Conservation (phyloP, 2,113 vertebrate species). For the Alaudala cheleensis region DNA sequence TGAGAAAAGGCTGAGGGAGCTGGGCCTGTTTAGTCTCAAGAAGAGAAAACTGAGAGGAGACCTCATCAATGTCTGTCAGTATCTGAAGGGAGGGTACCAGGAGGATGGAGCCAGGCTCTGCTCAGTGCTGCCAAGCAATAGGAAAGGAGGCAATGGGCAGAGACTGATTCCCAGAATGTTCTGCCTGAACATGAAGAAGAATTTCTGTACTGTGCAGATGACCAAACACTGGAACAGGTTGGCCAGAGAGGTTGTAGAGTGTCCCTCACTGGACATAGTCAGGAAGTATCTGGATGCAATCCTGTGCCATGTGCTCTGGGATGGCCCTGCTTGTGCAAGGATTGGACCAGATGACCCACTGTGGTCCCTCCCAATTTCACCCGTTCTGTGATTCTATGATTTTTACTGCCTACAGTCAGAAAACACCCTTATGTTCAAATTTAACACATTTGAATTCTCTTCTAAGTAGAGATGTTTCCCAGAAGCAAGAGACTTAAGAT, state of each 20-base stretch:
- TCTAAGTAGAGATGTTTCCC: background rate
- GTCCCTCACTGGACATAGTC: background rate
- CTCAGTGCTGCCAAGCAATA: background rate
- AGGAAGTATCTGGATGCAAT: background rate
- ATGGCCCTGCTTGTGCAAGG: background rate
- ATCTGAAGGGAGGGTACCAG: background rate
- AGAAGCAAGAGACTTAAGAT: background rate
- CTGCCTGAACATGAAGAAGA: background rate
- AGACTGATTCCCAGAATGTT: background rate
- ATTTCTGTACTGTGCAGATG: background rate
- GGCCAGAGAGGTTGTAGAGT: background rate
- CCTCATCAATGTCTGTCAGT: background rate
- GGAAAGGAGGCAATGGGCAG: background rate
- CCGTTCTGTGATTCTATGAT: background rate
- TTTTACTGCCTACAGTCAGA: background rate
- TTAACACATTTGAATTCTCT: background rate
- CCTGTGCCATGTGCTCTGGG: background rate
- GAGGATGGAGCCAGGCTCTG: background rate
- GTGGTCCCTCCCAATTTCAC: background rate
- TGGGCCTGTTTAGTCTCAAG: accelerated
- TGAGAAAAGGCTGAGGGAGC: background rate
- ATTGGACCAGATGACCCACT: background rate
- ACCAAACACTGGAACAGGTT: background rate
- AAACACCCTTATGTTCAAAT: background rate
- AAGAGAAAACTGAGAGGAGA: background rate